phyloP scores from a whole-genome alignment of 1,140 invertebrate species.

The honey bee (Apis mellifera) region Amel_HAv3.1 CM009934.2:3912001-3912500 shows the following conservation, averaged over 20 bases:
- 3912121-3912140: slow-evolving; percentile 78
- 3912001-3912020: too few relatives aligned
- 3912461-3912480: slow-evolving; percentile 55
- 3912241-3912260: slow-evolving; percentile 64
- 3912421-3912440: slow-evolving; percentile 78
- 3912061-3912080: slow-evolving; percentile 13
- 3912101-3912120: slow-evolving; percentile 48
- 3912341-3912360: slow-evolving; percentile 46
- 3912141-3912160: slow-evolving; percentile 77
- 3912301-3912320: slow-evolving; percentile 9
- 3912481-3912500: slow-evolving; percentile 25
- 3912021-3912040: too few relatives aligned
- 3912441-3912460: slow-evolving; percentile 72
- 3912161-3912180: slow-evolving; percentile 80
- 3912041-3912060: slow-evolving; percentile 10
- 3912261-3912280: slow-evolving; percentile 6
- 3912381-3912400: slow-evolving; percentile 72
- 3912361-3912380: slow-evolving; percentile 79
- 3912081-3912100: slow-evolving; percentile 10
- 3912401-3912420: slow-evolving; percentile 82
- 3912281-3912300: slow-evolving; percentile 14
- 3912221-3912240: slow-evolving; percentile 68
- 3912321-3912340: slow-evolving; percentile 30
- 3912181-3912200: slow-evolving; percentile 77
- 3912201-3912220: slow-evolving; percentile 67